A percentile compares a stretch with the other conserved stretches of the same genome.
These are phyloP conservation scores for Chrysocyon brachyurus DNA, from an alignment of 2,797 vertebrate species.

Conservation along the genomic window DNA sequence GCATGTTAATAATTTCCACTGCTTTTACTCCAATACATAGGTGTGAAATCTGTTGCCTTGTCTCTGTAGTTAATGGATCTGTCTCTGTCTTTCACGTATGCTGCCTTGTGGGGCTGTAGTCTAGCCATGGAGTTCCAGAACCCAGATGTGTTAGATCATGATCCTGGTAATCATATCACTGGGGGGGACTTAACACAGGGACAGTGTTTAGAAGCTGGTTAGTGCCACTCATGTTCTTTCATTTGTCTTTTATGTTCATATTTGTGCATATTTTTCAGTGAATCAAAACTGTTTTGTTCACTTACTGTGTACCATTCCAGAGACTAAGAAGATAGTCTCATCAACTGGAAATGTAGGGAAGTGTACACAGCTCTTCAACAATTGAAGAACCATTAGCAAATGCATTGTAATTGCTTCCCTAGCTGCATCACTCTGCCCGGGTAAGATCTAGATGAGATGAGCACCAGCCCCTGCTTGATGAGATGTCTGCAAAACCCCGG, in stretches of 20 bases:
- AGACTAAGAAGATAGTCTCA: not conserved
- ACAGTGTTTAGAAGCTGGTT: not conserved
- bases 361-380: not conserved
- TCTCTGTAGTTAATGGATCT: not conserved
- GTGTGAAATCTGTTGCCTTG: not conserved
- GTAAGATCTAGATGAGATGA: not conserved
- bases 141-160: not conserved
- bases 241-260: not conserved
- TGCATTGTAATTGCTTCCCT: not conserved
- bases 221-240: not conserved
- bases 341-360: not conserved
- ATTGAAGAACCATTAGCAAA: not conserved
- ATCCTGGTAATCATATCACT: no score
- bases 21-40: not conserved
- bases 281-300: not conserved
- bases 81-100: no score
- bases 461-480: not conserved
- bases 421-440: not conserved
- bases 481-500: not conserved
- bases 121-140: not conserved
- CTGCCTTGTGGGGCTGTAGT: not conserved
- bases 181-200: not conserved
- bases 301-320: not conserved
- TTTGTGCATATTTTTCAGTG: not conserved
- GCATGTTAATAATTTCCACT: not conserved